Conservation (phyloP, 2,888 invertebrate species). For the Automeris io region DNA sequence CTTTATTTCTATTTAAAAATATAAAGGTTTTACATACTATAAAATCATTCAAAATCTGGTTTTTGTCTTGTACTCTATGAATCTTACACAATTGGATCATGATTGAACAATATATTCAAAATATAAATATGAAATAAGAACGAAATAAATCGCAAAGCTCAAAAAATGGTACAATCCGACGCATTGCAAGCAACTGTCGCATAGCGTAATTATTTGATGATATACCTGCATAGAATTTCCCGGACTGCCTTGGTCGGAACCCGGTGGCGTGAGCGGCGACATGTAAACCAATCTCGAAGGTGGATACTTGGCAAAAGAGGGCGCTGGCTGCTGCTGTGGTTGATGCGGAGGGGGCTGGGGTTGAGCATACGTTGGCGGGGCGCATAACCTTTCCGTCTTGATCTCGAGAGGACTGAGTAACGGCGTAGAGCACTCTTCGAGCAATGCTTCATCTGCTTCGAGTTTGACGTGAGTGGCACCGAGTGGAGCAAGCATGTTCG, state of each 20-base stretch:
- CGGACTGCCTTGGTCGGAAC: conserved; percentile 91
- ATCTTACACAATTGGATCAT: not conserved
- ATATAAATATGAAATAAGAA: not conserved
- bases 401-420: conserved; percentile 87
- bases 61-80: not conserved
- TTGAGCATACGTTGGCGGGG: conserved; percentile 71
- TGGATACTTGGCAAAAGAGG: conserved; percentile 63
- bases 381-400: conserved; percentile 83
- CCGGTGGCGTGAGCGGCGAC: conserved; percentile 91
- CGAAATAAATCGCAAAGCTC: conserved; percentile 40
- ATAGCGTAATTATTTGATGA: conserved; percentile 1
- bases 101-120: not conserved
- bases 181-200: conserved; percentile 13
- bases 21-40: not conserved
- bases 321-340: conserved; percentile 49
- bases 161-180: conserved; percentile 51
- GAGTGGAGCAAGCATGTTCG: conserved; percentile 87
- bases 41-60: not conserved
- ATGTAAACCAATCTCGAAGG: conserved; percentile 81
- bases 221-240: conserved; percentile 81
- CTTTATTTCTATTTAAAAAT: not conserved
- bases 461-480: conserved; percentile 84
- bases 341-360: conserved; percentile 46
- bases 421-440: conserved; percentile 81
- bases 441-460: conserved; percentile 80